Conservation (phyloP, 1,140 invertebrate species). For the Bombus confusus region DNA sequence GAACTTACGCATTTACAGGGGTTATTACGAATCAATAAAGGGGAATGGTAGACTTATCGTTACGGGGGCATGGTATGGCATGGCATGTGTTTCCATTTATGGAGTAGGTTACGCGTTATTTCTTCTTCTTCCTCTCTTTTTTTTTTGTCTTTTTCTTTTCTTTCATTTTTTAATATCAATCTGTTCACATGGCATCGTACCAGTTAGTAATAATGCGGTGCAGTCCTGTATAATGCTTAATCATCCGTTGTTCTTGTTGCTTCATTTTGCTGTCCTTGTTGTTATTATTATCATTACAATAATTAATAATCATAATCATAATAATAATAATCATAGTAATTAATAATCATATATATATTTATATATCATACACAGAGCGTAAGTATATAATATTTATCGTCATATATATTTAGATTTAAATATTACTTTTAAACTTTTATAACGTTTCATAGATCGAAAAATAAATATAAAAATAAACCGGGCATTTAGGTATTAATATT, state of each 20-base stretch:
- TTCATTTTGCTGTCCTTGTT: neutral
- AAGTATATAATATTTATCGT: conserved; percentile 75
- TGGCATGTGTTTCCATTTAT: conserved; percentile 6
- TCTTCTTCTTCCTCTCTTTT: neutral
- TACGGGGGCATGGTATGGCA: conserved; percentile 15
- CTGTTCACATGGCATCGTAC: conserved; percentile 67
- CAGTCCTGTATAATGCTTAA: conserved; percentile 62
- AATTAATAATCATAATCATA: conserved; percentile 29
- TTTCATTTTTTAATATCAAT: conserved; percentile 69
- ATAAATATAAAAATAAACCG: conserved; percentile 84
- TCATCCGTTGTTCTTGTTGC: conserved; percentile 43
- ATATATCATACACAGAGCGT: conserved; percentile 72
- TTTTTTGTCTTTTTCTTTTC: neutral
- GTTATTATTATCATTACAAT: conserved; percentile 64
- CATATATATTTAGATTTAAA: conserved; percentile 81
- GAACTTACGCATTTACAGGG: conserved; percentile 58
- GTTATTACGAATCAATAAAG: conserved; percentile 36
- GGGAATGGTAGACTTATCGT: neutral
- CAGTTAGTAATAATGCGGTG: conserved; percentile 55
- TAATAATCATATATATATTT: conserved; percentile 58
- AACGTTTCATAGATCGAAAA: conserved; percentile 84
- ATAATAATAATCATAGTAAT: conserved; percentile 39
- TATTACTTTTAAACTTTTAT: conserved; percentile 83
- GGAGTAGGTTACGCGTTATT: conserved; percentile 41
- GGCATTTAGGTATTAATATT: conserved; percentile 83